phyloP scores from a whole-genome alignment of 2,113 vertebrate genomes.

The Hiodon alosoides region DNA sequence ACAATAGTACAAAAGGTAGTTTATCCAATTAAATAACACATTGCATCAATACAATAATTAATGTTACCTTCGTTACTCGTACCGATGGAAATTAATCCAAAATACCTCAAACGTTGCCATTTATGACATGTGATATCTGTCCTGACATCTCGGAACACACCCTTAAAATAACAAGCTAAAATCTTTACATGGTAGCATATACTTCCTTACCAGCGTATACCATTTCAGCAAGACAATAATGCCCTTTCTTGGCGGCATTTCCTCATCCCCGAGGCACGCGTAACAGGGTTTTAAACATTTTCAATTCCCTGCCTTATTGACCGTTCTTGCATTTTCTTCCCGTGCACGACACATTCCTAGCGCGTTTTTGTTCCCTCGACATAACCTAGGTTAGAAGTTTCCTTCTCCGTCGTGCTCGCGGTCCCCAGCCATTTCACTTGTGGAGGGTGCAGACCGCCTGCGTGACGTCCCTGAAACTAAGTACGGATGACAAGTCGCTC shows the following conservation, averaged over 20 bases:
- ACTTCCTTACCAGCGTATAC: conserved; percentile 24
- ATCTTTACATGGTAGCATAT: conserved; percentile 23
- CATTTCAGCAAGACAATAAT: conserved; percentile 24
- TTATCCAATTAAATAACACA: too few species aligned
- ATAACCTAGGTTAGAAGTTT: conserved; percentile 20
- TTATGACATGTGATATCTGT: background rate
- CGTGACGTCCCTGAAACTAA: conserved; percentile 36
- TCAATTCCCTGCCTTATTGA: background rate
- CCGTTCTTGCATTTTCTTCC: background rate
- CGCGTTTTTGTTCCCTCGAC: conserved; percentile 1
- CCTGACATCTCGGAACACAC: background rate
- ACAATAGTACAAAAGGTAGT: too few species aligned
- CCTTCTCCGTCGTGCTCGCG: conserved; percentile 16
- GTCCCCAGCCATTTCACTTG: conserved; percentile 13
- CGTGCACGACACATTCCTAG: conserved; percentile 5
- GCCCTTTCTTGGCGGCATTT: conserved; percentile 2
- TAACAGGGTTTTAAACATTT: background rate
- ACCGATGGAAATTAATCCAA: background rate
- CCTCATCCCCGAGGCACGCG: background rate
- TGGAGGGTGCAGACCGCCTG: conserved; percentile 36
- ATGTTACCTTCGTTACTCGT: background rate
- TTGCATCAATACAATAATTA: too few species aligned
- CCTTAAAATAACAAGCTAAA: conserved; percentile 3
- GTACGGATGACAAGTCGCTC: conserved; percentile 40
- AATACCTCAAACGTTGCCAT: conserved; percentile 6